Conservation (phyloP, 2,888 invertebrate species). For the Drosophila anomalata region DNA sequence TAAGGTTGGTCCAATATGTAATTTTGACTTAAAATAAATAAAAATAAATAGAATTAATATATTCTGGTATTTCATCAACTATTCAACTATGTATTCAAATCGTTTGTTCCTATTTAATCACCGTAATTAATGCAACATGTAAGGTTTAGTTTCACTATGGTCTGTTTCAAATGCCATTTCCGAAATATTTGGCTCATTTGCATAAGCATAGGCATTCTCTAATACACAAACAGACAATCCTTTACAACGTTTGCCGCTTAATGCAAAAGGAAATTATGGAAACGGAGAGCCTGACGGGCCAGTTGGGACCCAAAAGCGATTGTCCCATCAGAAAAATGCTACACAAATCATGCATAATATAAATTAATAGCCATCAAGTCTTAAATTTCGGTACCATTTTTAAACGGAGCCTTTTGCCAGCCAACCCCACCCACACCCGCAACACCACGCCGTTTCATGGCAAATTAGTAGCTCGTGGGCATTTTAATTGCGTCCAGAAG, state of each 20-base stretch:
- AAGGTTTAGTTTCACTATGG: constrained; percentile 13
- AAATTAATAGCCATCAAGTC: constrained; percentile 73
- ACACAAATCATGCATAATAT: constrained; percentile 65
- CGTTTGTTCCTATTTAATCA: constrained; percentile 5
- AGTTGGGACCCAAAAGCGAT: constrained; percentile 12
- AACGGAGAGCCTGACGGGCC: constrained; percentile 13
- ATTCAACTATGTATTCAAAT: not conserved
- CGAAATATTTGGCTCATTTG: constrained; percentile 34
- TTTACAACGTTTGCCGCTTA: constrained; percentile 11
- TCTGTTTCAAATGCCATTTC: constrained; percentile 7
- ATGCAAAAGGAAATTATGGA: constrained; percentile 21
- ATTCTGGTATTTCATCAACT: not conserved
- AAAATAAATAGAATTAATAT: too few species aligned
- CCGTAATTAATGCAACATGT: constrained; percentile 22
- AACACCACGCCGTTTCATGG: constrained; percentile 50
- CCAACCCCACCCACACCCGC: constrained; percentile 1
- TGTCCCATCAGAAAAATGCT: constrained; percentile 42
- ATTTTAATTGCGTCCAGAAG: constrained; percentile 71
- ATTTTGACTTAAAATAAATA: too few species aligned
- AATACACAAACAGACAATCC: not conserved
- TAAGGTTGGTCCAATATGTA: too few species aligned
- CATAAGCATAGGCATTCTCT: constrained; percentile 29
- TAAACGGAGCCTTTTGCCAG: constrained; percentile 20
- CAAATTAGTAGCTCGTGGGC: constrained; percentile 79
- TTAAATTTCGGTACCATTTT: constrained; percentile 60